Conservation (phyloP, 2,888 invertebrate genomes). For the Synanthedon formicaeformis region DNA sequence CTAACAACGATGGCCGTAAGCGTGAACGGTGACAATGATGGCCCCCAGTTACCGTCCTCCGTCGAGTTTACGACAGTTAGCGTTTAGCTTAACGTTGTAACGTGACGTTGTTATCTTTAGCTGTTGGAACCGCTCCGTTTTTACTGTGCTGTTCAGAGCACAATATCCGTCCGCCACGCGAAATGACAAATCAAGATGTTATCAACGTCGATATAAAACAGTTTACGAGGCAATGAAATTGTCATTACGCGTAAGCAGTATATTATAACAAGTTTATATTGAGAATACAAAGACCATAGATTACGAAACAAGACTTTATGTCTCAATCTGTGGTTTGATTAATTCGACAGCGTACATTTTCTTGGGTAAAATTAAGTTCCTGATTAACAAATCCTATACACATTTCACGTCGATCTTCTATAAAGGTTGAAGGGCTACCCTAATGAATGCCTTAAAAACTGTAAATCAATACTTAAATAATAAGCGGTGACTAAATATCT, state of each 20-base stretch:
- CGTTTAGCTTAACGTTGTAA: conserved; percentile 6
- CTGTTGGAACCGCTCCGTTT: conserved; percentile 12
- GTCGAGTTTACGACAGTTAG: neutral
- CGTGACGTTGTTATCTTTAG: conserved; percentile 10
- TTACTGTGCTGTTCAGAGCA: conserved; percentile 13
- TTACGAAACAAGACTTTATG: too few species aligned
- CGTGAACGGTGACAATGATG: neutral
- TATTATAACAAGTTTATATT: conserved; percentile 25
- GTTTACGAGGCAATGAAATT: conserved; percentile 35
- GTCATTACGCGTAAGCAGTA: conserved; percentile 30
- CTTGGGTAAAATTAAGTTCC: too few species aligned
- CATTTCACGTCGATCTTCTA: too few species aligned
- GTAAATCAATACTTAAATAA: too few species aligned
- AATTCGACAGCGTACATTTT: too few species aligned
- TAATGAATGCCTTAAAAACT: too few species aligned
- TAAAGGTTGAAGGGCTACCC: too few species aligned
- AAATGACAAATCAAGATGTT: conserved; percentile 36
- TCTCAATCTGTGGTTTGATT: too few species aligned
- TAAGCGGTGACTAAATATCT: too few species aligned
- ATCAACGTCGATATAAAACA: conserved; percentile 22
- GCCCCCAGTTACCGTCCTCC: neutral
- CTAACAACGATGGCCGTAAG: neutral
- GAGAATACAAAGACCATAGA: conserved; percentile 3
- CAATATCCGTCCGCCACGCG: conserved; percentile 19
- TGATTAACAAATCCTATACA: too few species aligned